Conservation (phyloP, 2,888 invertebrate genomes). For the Quadroppia sp. region DNA sequence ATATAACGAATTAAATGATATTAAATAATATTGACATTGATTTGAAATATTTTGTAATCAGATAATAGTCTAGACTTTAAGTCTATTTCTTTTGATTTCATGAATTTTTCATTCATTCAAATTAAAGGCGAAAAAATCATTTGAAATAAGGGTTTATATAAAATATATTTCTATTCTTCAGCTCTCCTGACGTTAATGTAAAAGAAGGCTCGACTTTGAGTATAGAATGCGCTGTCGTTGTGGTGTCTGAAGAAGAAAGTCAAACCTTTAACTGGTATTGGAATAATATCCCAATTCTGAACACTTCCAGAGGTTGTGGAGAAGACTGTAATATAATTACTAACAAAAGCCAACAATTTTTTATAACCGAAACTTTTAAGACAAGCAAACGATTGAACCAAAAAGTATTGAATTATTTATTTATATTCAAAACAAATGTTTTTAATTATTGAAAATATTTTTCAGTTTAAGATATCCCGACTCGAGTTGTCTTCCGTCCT, state of each 20-base stretch:
- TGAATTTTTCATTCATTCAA: too few relatives aligned
- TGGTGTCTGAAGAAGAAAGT: conserved; percentile 2
- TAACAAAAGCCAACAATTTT: not conserved
- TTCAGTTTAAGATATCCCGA: conserved; percentile 27
- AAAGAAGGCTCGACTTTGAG: conserved; percentile 34
- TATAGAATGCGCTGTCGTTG: conserved; percentile 32
- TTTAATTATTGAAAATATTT: not conserved
- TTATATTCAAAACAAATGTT: not conserved
- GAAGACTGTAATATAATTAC: conserved; percentile 15
- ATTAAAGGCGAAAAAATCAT: too few relatives aligned
- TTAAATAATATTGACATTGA: too few relatives aligned
- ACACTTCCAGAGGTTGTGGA: conserved; percentile 38
- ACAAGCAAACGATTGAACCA: not conserved
- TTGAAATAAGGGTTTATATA: too few relatives aligned
- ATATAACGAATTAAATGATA: too few relatives aligned
- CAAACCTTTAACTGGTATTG: conserved; percentile 39
- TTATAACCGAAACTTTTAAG: not conserved
- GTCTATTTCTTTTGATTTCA: too few relatives aligned
- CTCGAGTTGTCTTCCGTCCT: conserved; percentile 40
- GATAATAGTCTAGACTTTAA: too few relatives aligned
- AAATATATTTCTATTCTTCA: too few relatives aligned
- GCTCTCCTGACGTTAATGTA: not conserved
- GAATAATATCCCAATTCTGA: conserved; percentile 37
- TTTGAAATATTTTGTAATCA: too few relatives aligned
- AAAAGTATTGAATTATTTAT: not conserved